These are phyloP conservation scores for Stegophylla sp. DNA, from an alignment of 2,888 invertebrate genomes.

Conservation along the genomic window DNA sequence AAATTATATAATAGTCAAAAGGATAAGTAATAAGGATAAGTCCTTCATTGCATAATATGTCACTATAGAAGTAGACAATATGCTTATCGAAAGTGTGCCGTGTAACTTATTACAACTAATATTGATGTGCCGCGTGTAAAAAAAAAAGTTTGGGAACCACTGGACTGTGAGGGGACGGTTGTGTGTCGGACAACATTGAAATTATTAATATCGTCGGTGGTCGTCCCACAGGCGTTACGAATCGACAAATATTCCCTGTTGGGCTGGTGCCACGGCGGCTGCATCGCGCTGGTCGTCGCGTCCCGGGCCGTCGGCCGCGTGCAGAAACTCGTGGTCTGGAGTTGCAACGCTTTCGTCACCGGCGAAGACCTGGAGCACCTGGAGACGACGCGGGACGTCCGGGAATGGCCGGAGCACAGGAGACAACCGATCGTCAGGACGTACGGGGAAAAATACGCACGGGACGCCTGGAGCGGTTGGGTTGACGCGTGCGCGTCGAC, in stretches of 20 bases:
- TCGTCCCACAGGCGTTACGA: slow-evolving; percentile 70
- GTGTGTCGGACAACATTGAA: too few relatives aligned
- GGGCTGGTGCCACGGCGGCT: slow-evolving; percentile 92
- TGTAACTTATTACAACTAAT: too few relatives aligned
- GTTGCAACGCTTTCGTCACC: slow-evolving; percentile 77
- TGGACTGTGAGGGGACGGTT: too few relatives aligned
- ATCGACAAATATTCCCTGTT: slow-evolving; percentile 76
- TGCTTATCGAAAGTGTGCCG: too few relatives aligned
- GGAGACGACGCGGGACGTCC: slow-evolving; percentile 75
- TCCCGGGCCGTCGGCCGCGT: slow-evolving; percentile 73
- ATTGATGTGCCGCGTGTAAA: too few relatives aligned
- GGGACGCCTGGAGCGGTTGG: slow-evolving; percentile 76
- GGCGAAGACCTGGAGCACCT: slow-evolving; percentile 73
- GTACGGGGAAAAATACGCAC: slow-evolving; percentile 77
- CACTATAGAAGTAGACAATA: too few relatives aligned
- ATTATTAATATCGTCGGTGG: too few relatives aligned
- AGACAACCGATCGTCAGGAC: slow-evolving; percentile 68
- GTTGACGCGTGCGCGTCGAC: slow-evolving; percentile 71
- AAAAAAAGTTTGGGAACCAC: too few relatives aligned
- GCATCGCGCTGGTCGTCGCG: slow-evolving; percentile 78
- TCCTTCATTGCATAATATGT: too few relatives aligned
- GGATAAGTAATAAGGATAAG: too few relatives aligned
- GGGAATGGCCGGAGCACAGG: slow-evolving; percentile 76
- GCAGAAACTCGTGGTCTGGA: slow-evolving; percentile 79
- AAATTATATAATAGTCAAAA: too few relatives aligned